These are phyloP conservation scores for Numenius phaeopus DNA, from an alignment of 2,797 vertebrate species.

Conservation along the genomic window DNA sequence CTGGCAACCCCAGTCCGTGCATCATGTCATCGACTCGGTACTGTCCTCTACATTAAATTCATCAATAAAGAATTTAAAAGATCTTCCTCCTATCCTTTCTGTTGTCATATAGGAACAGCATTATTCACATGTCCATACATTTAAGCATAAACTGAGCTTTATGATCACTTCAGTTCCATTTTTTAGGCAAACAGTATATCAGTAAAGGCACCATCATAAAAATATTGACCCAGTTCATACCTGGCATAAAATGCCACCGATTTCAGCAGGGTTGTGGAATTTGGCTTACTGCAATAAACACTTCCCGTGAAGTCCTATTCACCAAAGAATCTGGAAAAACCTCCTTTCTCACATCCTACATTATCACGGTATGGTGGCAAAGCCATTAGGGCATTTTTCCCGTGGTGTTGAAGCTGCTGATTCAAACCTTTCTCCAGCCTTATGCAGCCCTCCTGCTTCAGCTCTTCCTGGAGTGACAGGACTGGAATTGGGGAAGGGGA, in stretches of 20 bases:
- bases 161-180: neutral
- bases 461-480: accelerated
- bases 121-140: neutral
- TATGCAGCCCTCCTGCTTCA: neutral
- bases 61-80: constrained; percentile 38
- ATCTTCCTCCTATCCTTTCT: constrained; percentile 7
- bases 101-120: neutral
- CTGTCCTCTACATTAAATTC: constrained; percentile 35
- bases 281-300: neutral
- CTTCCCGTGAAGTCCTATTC: neutral
- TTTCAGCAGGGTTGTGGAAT: neutral
- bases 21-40: neutral
- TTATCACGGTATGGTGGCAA: neutral
- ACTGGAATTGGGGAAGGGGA: neutral
- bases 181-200: neutral
- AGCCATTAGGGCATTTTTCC: neutral
- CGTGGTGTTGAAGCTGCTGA: neutral
- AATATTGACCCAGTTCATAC: neutral
- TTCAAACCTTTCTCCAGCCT: neutral
- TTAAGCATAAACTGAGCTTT: constrained; percentile 20
- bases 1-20: neutral
- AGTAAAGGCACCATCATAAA: constrained; percentile 19
- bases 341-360: neutral
- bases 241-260: constrained; percentile 1
- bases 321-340: neutral